Evolutionary conservation across 2,888 invertebrate species (phyloP).

Genomic region (Drosophila pegasa): DNA sequence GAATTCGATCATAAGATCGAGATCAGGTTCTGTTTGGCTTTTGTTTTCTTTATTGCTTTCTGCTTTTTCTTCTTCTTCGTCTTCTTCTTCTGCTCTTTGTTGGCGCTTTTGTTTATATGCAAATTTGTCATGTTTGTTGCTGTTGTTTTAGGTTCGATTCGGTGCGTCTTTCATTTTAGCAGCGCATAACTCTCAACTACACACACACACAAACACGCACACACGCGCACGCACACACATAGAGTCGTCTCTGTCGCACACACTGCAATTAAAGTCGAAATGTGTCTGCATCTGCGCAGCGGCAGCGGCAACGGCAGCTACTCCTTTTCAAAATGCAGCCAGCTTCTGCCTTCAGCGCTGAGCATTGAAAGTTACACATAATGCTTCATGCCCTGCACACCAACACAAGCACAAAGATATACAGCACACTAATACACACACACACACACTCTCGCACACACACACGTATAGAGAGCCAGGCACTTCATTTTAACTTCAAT

Average conservation of each 20-base stretch:
- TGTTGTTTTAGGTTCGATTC: constrained; percentile 45
- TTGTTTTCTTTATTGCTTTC: constrained; percentile 42
- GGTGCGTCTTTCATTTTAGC: constrained; percentile 65
- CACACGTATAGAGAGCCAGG: constrained; percentile 36
- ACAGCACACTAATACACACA: constrained; percentile 19
- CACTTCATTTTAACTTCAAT: constrained; percentile 76
- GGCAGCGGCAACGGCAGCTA: constrained; percentile 55
- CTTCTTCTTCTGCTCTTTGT: constrained; percentile 39
- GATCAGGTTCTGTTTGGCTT: constrained; percentile 55
- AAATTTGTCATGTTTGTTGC: constrained; percentile 62
- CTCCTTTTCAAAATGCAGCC: constrained; percentile 77
- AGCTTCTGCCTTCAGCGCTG: constrained; percentile 73
- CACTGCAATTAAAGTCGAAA: constrained; percentile 68
- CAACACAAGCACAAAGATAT: constrained; percentile 18
- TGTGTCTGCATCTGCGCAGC: constrained; percentile 74
- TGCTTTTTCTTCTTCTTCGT: neutral
- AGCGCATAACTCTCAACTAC: constrained; percentile 48
- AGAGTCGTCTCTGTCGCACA: constrained; percentile 71
- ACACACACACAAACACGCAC: constrained; percentile 31
- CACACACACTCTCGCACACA: constrained; percentile 21
- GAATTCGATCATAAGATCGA: constrained; percentile 52
- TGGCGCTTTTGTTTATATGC: constrained; percentile 75
- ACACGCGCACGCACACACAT: constrained; percentile 37
- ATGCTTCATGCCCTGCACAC: constrained; percentile 53
- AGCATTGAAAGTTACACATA: constrained; percentile 72